These are phyloP conservation scores for Belonocnema kinseyi DNA, from an alignment of 1,140 invertebrate species.

Conservation along the genomic window DNA sequence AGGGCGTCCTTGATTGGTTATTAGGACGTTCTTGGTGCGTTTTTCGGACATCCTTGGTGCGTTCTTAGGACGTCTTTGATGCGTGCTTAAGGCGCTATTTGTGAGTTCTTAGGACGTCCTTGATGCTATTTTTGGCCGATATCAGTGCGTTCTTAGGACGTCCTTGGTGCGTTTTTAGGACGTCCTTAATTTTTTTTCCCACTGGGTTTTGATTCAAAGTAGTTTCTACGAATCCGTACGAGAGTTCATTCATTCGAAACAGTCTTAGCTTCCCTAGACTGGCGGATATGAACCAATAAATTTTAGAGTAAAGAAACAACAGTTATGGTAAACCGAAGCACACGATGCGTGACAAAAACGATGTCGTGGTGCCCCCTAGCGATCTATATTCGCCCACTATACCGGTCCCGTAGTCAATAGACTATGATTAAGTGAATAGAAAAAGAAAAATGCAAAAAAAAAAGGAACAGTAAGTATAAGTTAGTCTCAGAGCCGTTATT, in stretches of 20 bases:
- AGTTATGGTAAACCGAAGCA: neutral
- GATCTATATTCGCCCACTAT: constrained; percentile 17
- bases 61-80: too few species aligned
- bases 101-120: too few species aligned
- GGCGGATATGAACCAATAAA: constrained; percentile 16
- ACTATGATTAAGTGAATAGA: constrained; percentile 31
- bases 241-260: neutral
- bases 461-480: neutral
- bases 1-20: too few species aligned
- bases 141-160: too few species aligned
- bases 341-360: neutral
- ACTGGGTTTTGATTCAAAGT: neutral
- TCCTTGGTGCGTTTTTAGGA: too few species aligned
- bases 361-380: neutral
- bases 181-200: too few species aligned
- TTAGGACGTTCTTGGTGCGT: too few species aligned
- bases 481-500: constrained; percentile 23
- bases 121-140: too few species aligned
- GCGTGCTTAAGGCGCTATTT: too few species aligned
- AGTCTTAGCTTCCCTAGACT: constrained; percentile 8
- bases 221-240: constrained; percentile 4
- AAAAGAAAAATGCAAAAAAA: neutral
- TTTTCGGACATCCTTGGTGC: too few species aligned
- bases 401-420: constrained; percentile 18
- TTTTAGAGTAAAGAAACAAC: constrained; percentile 19